Conservation (phyloP, 2,797 vertebrate species). For the Linurgus olivaceus region DNA sequence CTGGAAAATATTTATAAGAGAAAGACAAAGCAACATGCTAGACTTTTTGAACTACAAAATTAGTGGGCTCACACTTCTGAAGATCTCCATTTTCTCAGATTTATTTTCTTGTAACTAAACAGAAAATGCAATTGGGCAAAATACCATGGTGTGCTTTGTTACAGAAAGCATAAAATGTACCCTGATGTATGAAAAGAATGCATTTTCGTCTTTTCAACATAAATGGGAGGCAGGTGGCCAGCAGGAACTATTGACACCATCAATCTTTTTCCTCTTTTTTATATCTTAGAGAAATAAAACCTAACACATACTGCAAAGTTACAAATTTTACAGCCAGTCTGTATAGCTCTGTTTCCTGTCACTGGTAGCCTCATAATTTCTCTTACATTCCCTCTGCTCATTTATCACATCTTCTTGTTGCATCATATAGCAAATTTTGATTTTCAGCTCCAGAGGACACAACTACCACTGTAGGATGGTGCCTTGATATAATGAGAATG, state of each 20-base stretch:
- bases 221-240: background rate
- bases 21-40: background rate
- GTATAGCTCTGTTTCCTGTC: background rate
- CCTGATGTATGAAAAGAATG: background rate
- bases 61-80: background rate
- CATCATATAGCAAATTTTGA: constrained; percentile 7
- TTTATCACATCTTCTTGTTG: background rate
- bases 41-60: background rate
- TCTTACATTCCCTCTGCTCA: background rate
- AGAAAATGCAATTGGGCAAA: background rate
- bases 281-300: background rate
- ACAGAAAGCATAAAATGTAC: background rate
- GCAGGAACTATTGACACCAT: background rate
- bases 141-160: background rate
- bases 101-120: background rate
- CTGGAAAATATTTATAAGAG: constrained; percentile 30
- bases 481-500: background rate
- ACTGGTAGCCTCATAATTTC: background rate
- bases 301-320: background rate
- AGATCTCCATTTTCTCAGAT: background rate
- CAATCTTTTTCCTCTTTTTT: background rate
- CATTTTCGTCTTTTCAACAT: background rate
- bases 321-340: background rate
- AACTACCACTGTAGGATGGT: background rate
- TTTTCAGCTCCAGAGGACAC: background rate